Percentiles rank a stretch among this genome's conserved stretches.
These are phyloP conservation scores for Drosophila punjabiensis DNA, from an alignment of 1,140 invertebrate species.

Conservation along the genomic window DNA sequence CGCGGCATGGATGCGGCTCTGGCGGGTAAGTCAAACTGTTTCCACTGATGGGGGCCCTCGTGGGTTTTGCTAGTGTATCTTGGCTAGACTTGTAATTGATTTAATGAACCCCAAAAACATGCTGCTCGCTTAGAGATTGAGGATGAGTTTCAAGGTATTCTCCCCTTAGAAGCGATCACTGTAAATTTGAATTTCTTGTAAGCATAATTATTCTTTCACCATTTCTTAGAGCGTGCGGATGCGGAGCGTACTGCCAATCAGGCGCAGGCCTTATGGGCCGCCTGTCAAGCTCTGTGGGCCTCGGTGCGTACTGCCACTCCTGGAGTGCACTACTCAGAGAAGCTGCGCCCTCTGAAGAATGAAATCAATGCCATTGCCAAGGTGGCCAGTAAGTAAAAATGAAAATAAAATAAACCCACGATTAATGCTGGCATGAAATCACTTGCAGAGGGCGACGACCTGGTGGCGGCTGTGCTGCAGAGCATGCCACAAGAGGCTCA, in stretches of 20 bases:
- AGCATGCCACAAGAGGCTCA: slow-evolving; percentile 92
- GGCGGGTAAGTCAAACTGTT: slow-evolving; percentile 88
- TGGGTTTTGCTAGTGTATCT: slow-evolving; percentile 7
- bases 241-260: slow-evolving; percentile 92
- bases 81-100: slow-evolving; percentile 32
- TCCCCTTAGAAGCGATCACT: not conserved
- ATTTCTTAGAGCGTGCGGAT: slow-evolving; percentile 89
- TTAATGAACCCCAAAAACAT: slow-evolving; percentile 21
- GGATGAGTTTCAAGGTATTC: slow-evolving; percentile 81
- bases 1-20: slow-evolving; percentile 95
- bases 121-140: slow-evolving; percentile 82
- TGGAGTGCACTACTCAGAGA: slow-evolving; percentile 86
- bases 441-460: slow-evolving; percentile 87
- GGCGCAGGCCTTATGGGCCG: slow-evolving; percentile 96
- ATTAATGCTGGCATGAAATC: not conserved
- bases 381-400: slow-evolving; percentile 88
- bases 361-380: slow-evolving; percentile 90
- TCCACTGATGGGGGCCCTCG: not conserved
- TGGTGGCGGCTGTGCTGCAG: slow-evolving; percentile 90
- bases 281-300: slow-evolving; percentile 93
- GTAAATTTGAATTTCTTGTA: not conserved
- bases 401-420: not conserved
- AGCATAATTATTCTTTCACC: not conserved
- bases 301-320: slow-evolving; percentile 89
- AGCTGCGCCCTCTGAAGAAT: slow-evolving; percentile 90